A percentile compares a stretch with the other conserved stretches of the same genome.
phyloP scores from a whole-genome alignment of 2,113 vertebrate genomes.

The Odontesthes bonariensis region DNA sequence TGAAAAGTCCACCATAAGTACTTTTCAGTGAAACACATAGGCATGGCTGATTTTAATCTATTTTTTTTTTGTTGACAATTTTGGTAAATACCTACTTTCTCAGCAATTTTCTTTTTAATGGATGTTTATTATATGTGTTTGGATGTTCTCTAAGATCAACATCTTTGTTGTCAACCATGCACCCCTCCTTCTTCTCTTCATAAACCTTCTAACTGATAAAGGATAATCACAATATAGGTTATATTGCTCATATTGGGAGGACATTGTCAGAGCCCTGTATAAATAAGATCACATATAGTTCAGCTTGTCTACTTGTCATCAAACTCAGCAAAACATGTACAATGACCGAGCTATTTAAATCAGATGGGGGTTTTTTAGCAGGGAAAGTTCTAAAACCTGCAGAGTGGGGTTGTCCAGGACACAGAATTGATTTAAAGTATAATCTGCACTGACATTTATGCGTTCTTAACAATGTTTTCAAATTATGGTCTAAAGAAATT shows the following conservation, averaged over 20 bases:
- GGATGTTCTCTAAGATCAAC: background rate
- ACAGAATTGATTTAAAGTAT: background rate
- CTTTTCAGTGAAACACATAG: background rate
- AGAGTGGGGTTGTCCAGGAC: background rate
- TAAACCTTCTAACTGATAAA: background rate
- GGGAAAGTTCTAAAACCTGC: background rate
- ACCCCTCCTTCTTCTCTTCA: background rate
- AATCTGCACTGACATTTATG: background rate
- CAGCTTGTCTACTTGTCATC: background rate
- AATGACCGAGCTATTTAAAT: background rate
- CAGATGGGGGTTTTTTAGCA: background rate
- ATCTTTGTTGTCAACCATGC: background rate
- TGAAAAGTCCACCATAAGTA: background rate
- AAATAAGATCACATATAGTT: background rate
- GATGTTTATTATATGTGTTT: background rate
- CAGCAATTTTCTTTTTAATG: background rate
- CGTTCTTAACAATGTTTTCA: background rate
- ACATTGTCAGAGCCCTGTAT: background rate
- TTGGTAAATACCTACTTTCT: background rate
- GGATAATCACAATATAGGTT: background rate
- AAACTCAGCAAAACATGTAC: background rate
- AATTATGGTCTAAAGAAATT: background rate
- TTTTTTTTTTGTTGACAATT: too few relatives aligned
- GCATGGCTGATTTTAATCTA: background rate
- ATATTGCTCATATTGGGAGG: background rate